Evolutionary conservation across 2,113 vertebrate species (phyloP).

Genomic region (Columba janthina): DNA sequence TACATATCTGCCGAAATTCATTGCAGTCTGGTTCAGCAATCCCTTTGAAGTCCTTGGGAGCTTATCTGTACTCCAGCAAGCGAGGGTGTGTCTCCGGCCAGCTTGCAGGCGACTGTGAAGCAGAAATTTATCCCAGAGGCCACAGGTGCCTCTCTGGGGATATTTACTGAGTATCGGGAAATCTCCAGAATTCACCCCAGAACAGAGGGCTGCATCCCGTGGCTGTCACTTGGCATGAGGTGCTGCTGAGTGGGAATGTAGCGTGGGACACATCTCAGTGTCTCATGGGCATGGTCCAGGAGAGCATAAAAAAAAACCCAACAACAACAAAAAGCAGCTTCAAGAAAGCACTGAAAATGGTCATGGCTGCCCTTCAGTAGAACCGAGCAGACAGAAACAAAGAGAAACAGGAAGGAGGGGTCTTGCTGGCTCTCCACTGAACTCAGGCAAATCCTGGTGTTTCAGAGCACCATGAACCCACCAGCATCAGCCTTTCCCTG

Average conservation of each 20-base stretch:
- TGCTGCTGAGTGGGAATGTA: not conserved
- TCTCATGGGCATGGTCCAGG: too few species aligned
- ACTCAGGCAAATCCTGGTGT: not conserved
- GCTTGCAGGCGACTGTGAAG: constrained; percentile 23
- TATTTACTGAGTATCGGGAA: not conserved
- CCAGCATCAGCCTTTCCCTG: not conserved
- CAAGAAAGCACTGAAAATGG: not conserved
- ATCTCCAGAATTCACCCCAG: not conserved
- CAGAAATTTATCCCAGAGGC: constrained; percentile 25
- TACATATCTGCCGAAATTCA: constrained; percentile 27
- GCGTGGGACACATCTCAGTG: not conserved
- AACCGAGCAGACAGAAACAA: not conserved
- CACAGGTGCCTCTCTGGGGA: not conserved
- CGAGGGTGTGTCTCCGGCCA: constrained; percentile 32
- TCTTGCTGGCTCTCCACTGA: not conserved
- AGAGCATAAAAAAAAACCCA: not conserved
- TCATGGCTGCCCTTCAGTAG: not conserved
- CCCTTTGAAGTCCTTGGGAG: constrained; percentile 61
- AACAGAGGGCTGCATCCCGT: not conserved
- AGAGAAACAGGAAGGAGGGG: not conserved
- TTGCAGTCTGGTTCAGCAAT: constrained; percentile 42
- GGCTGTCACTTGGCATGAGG: not conserved
- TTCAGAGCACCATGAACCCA: not conserved
- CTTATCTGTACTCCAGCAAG: constrained; percentile 57
- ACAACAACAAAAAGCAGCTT: not conserved